Base-by-base conservation (phyloP, 2,888 invertebrate genomes). In the Hyles lineata region DNA sequence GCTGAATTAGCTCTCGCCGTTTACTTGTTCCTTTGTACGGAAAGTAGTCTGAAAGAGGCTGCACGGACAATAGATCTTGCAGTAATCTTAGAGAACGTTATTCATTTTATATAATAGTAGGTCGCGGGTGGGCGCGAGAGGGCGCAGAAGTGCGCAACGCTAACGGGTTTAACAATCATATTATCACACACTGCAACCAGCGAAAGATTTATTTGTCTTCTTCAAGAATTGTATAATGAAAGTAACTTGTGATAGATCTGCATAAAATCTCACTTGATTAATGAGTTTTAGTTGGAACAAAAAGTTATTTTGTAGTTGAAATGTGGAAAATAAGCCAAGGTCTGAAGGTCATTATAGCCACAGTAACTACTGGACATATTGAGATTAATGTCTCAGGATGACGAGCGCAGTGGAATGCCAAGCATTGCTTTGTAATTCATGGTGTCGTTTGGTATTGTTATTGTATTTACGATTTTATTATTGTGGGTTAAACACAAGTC, bases 71-170 rank as follows among this genome's bases (percentile, higher is more conserved):
- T 67, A 35, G 43, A 23, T 43, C 15, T 50, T 23, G 23, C 50
- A 62, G 23, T 62, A 60, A 60, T 60, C 17, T 67, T 17, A 43
- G 6, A 15, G 6, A 67, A 67, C 23, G 23, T 63, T 63, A 63
- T 67, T 67, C 17, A 25, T 60, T 25, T 25, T 25, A 59, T 11
- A 59, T 59, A 59, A 23, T 23, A 59, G 25, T 17, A 55, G 19
- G 23, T 17, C 25, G 25, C 3, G 17, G 23, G 25, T 25, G 9
- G 6, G 5, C n/a, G 19, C 11, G 43, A 43, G 21, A 59, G 9
- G 59, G 23, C 15, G 43, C 15, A 3, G 15, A 4, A 43, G 43
- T 43, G n/a, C 43, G 43, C 23, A 59, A 23, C 15, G n/a, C 23
- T 59, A 59, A 59, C 59, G 59, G 11, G 21, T 21, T 59, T 59